These are phyloP conservation scores for Paradoxurus hermaphroditus DNA, from an alignment of 2,113 vertebrate genomes.

Conservation along the genomic window DNA sequence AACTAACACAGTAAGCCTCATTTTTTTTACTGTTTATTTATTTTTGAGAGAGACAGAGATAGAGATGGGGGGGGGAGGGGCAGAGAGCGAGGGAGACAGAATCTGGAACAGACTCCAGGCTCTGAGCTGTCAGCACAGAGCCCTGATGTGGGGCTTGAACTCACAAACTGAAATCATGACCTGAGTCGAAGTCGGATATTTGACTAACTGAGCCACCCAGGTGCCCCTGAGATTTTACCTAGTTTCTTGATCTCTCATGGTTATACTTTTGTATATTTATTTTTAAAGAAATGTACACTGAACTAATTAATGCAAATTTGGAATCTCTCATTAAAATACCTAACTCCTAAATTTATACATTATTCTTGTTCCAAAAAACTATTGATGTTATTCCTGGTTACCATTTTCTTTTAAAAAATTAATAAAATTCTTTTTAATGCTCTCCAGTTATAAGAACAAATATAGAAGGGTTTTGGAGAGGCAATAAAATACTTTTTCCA, in stretches of 20 bases:
- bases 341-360: background rate
- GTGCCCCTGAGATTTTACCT: background rate
- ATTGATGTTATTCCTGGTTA: background rate
- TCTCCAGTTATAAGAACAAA: background rate
- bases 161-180: no score
- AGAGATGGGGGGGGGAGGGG: no score
- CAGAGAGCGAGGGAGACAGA: no score
- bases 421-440: background rate
- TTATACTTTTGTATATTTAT: background rate
- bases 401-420: conserved; percentile 10
- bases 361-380: background rate
- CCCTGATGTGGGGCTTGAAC: no score
- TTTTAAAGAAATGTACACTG: background rate
- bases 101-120: no score
- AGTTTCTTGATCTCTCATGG: background rate
- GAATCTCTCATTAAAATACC: background rate
- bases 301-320: conserved; percentile 15
- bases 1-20: background rate
- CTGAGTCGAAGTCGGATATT: no score
- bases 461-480: background rate
- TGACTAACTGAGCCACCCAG: no score
- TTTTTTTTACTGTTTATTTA: background rate
- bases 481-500: background rate
- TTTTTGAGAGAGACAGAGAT: no score
- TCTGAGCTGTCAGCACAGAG: no score